Evolutionary conservation across 2,113 vertebrate species (phyloP), one percentile per base, ranked within the genome.

Genomic region (Trogon melanurus): DNA sequence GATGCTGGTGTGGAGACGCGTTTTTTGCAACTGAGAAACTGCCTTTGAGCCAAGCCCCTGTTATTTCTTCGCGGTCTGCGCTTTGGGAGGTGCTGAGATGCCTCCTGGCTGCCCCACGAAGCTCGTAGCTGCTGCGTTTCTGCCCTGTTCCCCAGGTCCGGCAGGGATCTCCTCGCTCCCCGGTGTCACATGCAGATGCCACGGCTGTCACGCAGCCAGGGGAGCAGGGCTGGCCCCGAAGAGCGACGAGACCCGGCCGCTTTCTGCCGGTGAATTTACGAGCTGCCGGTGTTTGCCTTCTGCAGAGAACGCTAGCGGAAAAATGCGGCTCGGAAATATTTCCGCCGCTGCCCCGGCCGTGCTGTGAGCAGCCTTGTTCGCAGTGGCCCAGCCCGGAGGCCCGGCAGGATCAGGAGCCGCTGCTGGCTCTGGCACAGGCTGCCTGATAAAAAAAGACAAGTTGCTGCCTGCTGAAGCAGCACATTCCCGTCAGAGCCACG

Each of bases 381-480:
- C 34, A 7, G 75, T 38, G 1, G 90, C 89, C 95, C 85, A 19
- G 65, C 92, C 88, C 20, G 5, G 85, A 79, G 90, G 88, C 92
- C 88, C 74, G 13, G 81, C 85, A 51, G 93, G 94, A 91, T 79
- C 25, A 2, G 94, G 95, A 91, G 91, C 51, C 2, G 27, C 85
- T 70, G 95, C 91, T 93, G 95, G 95, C 92, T 85, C 73, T 11
- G 0, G 48, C 47, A 27, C 80, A 32, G 62, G 44, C 79, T 84
- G 80, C 79, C 51, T 51, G 91, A 60, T 65, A 53, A 71, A 90
- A 91, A 66, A 74, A 71, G 67, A 58, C 94, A 87, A 74, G 96
- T 82, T 88, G 93, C 91, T 89, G 93, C 95, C 94, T 96, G 95
- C 95, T 94, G 96, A 96, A 96, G 71, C 95, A 94, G 96, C 95